A percentile compares a stretch with the other conserved stretches of the same genome.
Evolutionary conservation across 2,797 vertebrate species (phyloP).

Genomic region (Microtus californicus): DNA sequence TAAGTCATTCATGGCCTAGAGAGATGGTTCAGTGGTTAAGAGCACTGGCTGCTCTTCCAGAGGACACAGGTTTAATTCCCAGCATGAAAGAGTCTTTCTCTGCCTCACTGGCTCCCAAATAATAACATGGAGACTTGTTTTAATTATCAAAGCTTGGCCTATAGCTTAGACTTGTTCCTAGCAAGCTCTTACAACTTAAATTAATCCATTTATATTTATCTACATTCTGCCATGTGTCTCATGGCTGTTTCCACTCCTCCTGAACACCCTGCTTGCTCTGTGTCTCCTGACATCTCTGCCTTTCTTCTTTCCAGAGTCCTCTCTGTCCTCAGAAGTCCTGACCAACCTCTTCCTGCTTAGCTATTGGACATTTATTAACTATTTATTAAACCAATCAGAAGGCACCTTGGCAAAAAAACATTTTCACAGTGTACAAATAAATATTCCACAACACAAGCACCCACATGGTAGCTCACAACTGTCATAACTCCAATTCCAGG

Average conservation of each 20-base stretch:
- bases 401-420: neutral
- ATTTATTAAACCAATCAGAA: neutral
- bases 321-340: neutral
- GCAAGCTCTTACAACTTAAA: neutral
- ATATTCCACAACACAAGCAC: neutral
- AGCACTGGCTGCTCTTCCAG: neutral
- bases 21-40: neutral
- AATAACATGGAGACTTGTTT: neutral
- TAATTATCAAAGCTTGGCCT: neutral
- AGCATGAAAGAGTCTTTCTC: neutral
- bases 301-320: neutral
- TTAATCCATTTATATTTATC: neutral
- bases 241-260: neutral
- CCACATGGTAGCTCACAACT: neutral
- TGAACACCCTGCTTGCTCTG: neutral
- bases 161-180: neutral
- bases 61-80: neutral
- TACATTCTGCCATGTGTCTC: neutral
- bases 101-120: neutral
- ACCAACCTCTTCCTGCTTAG: neutral
- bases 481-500: neutral
- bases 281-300: neutral
- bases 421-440: neutral
- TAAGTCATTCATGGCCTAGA: neutral
- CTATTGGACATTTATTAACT: neutral